A percentile compares a stretch with the other conserved stretches of the same genome.
Evolutionary conservation across 1,140 invertebrate genomes (phyloP).

Genomic region (Gyrodactylus bullatarudis): DNA sequence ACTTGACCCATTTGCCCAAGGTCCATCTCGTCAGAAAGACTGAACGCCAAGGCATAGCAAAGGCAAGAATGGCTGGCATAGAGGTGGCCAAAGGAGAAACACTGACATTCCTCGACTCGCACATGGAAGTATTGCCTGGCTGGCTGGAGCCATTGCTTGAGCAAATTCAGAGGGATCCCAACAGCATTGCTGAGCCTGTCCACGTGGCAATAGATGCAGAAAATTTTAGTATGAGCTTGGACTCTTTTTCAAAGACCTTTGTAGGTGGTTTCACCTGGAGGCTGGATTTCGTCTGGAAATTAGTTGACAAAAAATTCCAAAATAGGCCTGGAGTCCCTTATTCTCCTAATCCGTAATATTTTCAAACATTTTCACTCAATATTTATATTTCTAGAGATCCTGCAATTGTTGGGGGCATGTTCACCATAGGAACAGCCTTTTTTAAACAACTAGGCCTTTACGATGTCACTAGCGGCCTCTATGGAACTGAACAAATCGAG

Average conservation of each 20-base stretch:
- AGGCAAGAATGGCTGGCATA: conserved; percentile 52
- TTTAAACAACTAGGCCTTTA: not conserved
- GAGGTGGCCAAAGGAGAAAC: conserved; percentile 47
- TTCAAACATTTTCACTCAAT: not conserved
- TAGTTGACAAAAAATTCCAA: not conserved
- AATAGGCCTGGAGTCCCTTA: not conserved
- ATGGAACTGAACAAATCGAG: not conserved
- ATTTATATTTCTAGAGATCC: not conserved
- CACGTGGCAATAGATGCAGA: not conserved
- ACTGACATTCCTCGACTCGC: conserved; percentile 72
- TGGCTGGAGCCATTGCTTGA: conserved; percentile 26
- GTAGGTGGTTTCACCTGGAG: not conserved
- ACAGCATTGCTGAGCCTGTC: not conserved
- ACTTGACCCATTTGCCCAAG: not conserved
- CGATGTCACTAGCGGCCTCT: not conserved
- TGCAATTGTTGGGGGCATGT: not conserved
- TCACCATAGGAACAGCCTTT: not conserved
- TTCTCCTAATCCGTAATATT: too few species aligned
- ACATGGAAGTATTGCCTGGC: conserved; percentile 70
- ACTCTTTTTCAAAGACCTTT: not conserved
- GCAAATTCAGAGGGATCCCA: not conserved
- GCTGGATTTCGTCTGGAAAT: not conserved
- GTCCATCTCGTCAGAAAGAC: conserved; percentile 27
- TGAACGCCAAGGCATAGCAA: conserved; percentile 54
- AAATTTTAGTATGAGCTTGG: not conserved